These are phyloP conservation scores for Stenolophus ochropezus DNA, from an alignment of 2,888 invertebrate genomes.

Conservation along the genomic window DNA sequence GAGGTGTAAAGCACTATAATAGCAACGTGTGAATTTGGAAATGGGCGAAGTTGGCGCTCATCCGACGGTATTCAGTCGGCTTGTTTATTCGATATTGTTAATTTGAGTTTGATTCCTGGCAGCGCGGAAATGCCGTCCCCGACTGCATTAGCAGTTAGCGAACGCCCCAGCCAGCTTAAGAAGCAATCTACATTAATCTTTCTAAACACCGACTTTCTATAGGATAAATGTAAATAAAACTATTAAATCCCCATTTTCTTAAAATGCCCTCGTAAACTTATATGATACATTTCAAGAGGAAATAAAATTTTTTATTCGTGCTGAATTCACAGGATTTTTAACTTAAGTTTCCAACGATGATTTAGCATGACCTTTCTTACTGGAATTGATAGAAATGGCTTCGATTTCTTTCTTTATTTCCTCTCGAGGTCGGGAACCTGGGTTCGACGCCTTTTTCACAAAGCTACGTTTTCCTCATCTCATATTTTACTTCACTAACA, in stretches of 20 bases:
- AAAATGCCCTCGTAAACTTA: constrained; percentile 31
- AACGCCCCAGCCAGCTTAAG: background rate
- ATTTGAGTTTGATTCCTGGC: background rate
- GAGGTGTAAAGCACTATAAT: no score
- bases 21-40: no score
- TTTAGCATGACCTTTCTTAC: background rate
- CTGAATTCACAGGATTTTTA: background rate
- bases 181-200: background rate
- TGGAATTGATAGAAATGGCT: background rate
- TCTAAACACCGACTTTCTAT: constrained; percentile 6
- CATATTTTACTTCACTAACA: no score
- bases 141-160: constrained; percentile 16
- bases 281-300: constrained; percentile 18
- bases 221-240: constrained; percentile 39
- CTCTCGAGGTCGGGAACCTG: background rate
- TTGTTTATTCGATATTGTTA: background rate
- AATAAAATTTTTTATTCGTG: constrained; percentile 21
- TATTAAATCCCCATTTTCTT: constrained; percentile 23
- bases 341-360: constrained; percentile 12
- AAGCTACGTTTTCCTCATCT: background rate
- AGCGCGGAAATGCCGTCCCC: background rate
- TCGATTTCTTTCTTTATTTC: background rate
- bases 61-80: background rate
- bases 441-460: background rate
- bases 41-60: background rate